Evolutionary conservation across 1,140 invertebrate genomes (phyloP), one percentile per base, ranked within the genome.

Genomic region (Ips nitidus): DNA sequence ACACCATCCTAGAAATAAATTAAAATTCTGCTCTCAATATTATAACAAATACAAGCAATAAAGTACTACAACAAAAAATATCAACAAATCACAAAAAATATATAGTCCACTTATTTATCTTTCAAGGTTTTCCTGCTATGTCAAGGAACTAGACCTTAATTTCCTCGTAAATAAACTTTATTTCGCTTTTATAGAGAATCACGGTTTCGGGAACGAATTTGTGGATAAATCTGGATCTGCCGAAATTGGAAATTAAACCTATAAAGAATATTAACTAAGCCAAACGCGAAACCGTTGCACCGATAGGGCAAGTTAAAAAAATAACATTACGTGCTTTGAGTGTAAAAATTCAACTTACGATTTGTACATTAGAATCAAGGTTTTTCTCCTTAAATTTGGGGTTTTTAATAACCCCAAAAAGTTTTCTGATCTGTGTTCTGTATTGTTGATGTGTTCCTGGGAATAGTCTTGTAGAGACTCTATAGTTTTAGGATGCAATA

Each of bases 281-380:
- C 45, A 50, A 50, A 6, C 6, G 45, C 45, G 22, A 50, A 22
- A 22, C 45, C 6, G 45, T 50, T 50, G 45, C 45, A 50, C 22
- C 45, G 45, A 6, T 50, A 50, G 45, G 22, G 45, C 2, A 50
- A 50, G 45, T 50, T 22, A 22, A 22, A 50, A 50, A 50, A 50
- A 50, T 50, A 50, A 22, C 45, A 8, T 50, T 50, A 50, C 45
- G 45, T 50, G 45, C 45, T 50, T 50, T 50, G 45, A 50, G 45
- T 50, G 3, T 3, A 50, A 50, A 50, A 36, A 59, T 52, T 68
- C 41, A 63, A 81, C 82, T 82, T 79, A 86, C 85, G 85, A 86
- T 79, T 86, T 86, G 60, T 86, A 84, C 58, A 86, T 83, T 4
- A 86, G 73, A 50, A 86, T 85, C 3, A 83, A 75, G 0, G 82